Evolutionary conservation across 2,888 invertebrate genomes (phyloP).

Genomic region (Criorhina ranunculi): DNA sequence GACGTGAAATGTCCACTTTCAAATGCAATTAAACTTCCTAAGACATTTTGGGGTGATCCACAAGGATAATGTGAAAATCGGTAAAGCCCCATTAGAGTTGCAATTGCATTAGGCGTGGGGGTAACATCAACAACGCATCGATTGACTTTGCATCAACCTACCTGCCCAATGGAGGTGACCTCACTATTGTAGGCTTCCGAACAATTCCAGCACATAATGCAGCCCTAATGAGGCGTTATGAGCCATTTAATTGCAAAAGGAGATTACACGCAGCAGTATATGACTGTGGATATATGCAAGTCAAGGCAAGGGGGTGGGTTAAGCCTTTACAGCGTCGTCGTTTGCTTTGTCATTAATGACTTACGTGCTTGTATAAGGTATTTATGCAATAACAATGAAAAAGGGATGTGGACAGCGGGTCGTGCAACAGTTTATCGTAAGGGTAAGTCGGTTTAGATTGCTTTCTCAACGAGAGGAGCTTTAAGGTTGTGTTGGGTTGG

Average conservation of each 20-base stretch:
- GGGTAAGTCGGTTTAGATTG: slow-evolving; percentile 45
- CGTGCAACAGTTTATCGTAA: slow-evolving; percentile 51
- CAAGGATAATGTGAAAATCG: slow-evolving; percentile 69
- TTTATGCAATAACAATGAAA: slow-evolving; percentile 16
- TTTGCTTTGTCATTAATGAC: slow-evolving; percentile 68
- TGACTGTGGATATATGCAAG: neutral
- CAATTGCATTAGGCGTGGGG: slow-evolving; percentile 62
- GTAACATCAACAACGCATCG: slow-evolving; percentile 57
- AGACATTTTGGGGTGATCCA: slow-evolving; percentile 45
- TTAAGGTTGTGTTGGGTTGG: neutral
- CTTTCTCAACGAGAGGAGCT: neutral
- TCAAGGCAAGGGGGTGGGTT: slow-evolving; percentile 21
- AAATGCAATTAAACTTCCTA: slow-evolving; percentile 70
- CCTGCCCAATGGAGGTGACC: neutral
- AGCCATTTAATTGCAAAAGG: slow-evolving; percentile 74
- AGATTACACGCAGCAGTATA: slow-evolving; percentile 55
- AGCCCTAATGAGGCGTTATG: slow-evolving; percentile 76
- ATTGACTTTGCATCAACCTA: slow-evolving; percentile 64
- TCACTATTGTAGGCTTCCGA: slow-evolving; percentile 31
- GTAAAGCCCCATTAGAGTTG: slow-evolving; percentile 58
- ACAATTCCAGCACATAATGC: slow-evolving; percentile 66
- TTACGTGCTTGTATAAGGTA: slow-evolving; percentile 50
- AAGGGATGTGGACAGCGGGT: neutral
- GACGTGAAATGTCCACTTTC: slow-evolving; percentile 67
- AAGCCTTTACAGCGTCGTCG: slow-evolving; percentile 32